Evolutionary conservation across 2,888 invertebrate genomes (phyloP).

Genomic region (Chymomyza amoena): DNA sequence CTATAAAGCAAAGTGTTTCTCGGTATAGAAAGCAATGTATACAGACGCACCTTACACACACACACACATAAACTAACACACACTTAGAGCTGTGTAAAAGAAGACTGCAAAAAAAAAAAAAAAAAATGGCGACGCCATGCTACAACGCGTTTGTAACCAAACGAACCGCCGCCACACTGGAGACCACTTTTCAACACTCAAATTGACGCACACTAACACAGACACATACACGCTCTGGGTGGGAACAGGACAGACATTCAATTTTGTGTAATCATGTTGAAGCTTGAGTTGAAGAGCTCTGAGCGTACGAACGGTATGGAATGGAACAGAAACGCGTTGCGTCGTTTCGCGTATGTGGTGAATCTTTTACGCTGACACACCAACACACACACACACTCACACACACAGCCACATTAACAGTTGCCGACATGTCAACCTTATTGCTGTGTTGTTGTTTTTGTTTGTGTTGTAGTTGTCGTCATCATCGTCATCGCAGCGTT

Average conservation of each 20-base stretch:
- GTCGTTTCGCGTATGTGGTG: conserved; percentile 52
- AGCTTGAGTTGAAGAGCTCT: not conserved
- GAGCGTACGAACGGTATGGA: not conserved
- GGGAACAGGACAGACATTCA: conserved; percentile 47
- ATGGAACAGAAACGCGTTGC: conserved; percentile 29
- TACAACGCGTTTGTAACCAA: conserved; percentile 24
- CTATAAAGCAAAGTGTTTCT: not conserved
- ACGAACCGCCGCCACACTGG: conserved; percentile 55
- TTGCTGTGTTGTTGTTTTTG: not conserved
- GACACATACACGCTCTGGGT: conserved; percentile 22
- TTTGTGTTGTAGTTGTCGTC: not conserved
- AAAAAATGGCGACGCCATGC: conserved; percentile 26
- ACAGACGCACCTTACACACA: conserved; percentile 8
- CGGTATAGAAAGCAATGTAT: not conserved
- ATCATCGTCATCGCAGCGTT: not conserved
- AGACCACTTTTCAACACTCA: conserved; percentile 69
- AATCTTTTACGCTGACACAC: conserved; percentile 55
- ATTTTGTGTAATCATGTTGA: conserved; percentile 64
- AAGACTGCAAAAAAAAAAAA: not conserved
- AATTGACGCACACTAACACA: conserved; percentile 52
- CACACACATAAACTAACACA: conserved; percentile 5
- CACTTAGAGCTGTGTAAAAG: not conserved
- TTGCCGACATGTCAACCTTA: conserved; percentile 21
- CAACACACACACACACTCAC: conserved; percentile 43
- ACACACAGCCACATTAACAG: conserved; percentile 48